These are phyloP conservation scores for Liasis olivaceus DNA, from an alignment of 2,797 vertebrate genomes.

Conservation along the genomic window DNA sequence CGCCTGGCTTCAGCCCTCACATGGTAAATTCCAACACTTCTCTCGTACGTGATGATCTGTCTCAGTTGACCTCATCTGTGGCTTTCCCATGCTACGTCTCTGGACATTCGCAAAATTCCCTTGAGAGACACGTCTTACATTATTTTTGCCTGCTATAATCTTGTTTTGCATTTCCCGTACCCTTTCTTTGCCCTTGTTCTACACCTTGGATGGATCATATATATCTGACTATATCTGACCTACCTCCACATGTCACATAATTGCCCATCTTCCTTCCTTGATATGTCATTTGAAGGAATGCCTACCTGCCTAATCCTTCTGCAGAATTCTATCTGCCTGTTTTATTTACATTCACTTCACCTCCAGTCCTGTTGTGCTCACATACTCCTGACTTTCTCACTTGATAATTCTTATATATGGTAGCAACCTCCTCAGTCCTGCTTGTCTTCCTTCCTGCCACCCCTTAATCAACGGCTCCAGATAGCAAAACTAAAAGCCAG, in stretches of 20 bases:
- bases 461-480: no score
- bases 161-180: background rate
- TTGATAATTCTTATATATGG: background rate
- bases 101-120: background rate
- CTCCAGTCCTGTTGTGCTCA: no score
- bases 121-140: background rate
- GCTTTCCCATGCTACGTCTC: background rate
- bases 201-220: no score
- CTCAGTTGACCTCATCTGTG: background rate
- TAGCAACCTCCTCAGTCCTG: no score
- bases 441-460: no score
- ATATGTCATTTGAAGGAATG: background rate
- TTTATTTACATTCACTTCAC: background rate
- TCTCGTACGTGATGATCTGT: background rate
- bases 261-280: background rate
- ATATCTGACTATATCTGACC: background rate
- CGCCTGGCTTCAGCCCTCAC: slow-evolving; percentile 87
- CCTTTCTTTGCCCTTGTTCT: background rate
- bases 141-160: background rate
- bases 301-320: background rate
- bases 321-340: background rate
- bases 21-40: slow-evolving; percentile 74
- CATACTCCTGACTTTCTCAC: background rate
- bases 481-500: no score
- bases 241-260: background rate